Base-by-base conservation (phyloP, 2,113 vertebrate species). In the Chionis minor region DNA sequence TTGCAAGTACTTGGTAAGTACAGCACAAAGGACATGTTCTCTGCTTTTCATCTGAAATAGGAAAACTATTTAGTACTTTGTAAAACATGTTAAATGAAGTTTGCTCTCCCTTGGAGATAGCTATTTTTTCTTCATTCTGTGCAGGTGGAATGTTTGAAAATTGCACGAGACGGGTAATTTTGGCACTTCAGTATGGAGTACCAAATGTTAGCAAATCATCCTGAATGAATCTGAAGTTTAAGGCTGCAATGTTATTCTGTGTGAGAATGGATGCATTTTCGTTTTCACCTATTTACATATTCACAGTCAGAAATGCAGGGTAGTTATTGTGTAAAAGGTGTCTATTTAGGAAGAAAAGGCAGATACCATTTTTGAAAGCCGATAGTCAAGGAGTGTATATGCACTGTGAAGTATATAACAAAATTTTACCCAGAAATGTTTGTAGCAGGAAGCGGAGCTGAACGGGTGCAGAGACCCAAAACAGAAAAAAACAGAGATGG, bases 61-160 rank as follows among this genome's bases (percentile, higher is more conserved):
- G 75, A 97, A 96, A 96, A 87, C 96, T 96, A 94, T 96, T 97
- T 98, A 97, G 94, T 95, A 96, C 98, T 98, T 97, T 95, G 94
- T 95, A 98, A 98, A 98, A 97, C 96, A 98, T 49, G 58, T 86
- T 97, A 98, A 97, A 97, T 97, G 95, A 96, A 98, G 95, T 98
- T 98, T 97, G 88, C 90, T 97, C 80, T 96, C 91, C 94, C 97
- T 96, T 87, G 82, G 75, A 98, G 94, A 92, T 86, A 97, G 95
- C 91, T 92, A 42, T 88, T 92, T 98, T 97, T 97, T 38, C 74
- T 97, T 96, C 63, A 14, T 94, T 98, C 92, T 95, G 92, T 94
- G 87, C 85, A n/a, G 86, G 96, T 22, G 90, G 97, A 98, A 97
- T 97, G 97, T 98, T 97, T 97, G 97, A 98, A 98, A 98, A 98